Evolutionary conservation across 2,113 vertebrate genomes (phyloP), one percentile per base, ranked within the genome.

Genomic region (Sylvia atricapilla): DNA sequence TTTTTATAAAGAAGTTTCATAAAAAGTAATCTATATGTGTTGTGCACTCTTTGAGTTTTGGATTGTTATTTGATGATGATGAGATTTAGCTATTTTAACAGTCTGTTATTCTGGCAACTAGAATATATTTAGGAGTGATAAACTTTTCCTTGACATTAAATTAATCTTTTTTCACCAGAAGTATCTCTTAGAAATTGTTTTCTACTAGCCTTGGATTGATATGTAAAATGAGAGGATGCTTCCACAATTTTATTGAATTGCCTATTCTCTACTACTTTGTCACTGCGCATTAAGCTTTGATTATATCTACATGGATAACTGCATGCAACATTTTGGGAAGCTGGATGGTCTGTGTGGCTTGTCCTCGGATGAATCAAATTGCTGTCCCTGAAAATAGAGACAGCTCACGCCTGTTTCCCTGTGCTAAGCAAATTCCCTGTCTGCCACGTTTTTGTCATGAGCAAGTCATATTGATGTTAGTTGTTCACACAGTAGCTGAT

Each of bases 351-450:
- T 73, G 9, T 47, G n/a, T 84, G 49, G 44, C n/a, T 68, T 87
- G 77, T 72, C 81, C 87, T 94, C 84, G 80, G 49, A 78, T 44
- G 31, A 84, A 89, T 96, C 52, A 82, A 83, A 88, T 53, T 46
- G 22, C 55, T 90, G 41, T 85, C 72, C 72, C 90, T 88, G 92
- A 83, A 90, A 82, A 82, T 0, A 82, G 49, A 78, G 81, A 91
- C 53, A 53, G 58, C 66, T 93, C 41, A 23, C 0, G 59, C 49
- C 53, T 66, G 18, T 94, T 93, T 93, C 53, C 25, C 62, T 39
- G n/a, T 50, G 49, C 84, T 92, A 91, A 85, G 89, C 66, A 91
- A 97, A 85, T 82, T 91, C 68, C 47, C 64, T 52, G 35, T 89
- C 89, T 95, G 84, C 46, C 89, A 87, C 69, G 52, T 49, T 92